Evolutionary conservation across 2,113 vertebrate species (phyloP).

Genomic region (Antigone vipio): DNA sequence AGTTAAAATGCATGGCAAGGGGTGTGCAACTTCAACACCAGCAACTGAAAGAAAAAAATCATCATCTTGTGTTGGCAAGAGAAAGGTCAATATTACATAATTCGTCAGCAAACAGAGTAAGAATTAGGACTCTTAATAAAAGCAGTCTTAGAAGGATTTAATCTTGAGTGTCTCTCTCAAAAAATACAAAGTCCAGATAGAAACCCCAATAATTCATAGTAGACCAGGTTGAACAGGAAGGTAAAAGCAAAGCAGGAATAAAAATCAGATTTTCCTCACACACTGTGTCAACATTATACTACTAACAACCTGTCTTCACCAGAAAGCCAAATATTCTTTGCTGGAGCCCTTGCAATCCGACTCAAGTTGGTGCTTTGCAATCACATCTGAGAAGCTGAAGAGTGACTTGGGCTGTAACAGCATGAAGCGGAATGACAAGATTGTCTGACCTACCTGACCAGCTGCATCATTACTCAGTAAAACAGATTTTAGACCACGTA

Average conservation of each 20-base stretch:
- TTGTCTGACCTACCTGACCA: neutral
- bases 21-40: neutral
- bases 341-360: neutral
- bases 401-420: neutral
- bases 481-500: fast-evolving
- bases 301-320: neutral
- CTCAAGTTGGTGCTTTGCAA: neutral
- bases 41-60: neutral
- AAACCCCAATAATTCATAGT: neutral
- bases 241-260: neutral
- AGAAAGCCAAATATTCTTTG: neutral
- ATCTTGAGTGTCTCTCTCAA: neutral
- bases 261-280: neutral
- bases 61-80: neutral
- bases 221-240: neutral
- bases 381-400: fast-evolving
- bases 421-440: fast-evolving
- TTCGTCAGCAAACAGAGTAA: neutral
- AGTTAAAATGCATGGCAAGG: neutral
- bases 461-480: neutral
- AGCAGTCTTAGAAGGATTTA: neutral
- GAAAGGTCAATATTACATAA: neutral
- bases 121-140: neutral
- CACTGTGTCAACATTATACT: neutral
- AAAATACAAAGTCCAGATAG: neutral